Conservation (phyloP, 2,797 vertebrate species). For the Aplochiton taeniatus region DNA sequence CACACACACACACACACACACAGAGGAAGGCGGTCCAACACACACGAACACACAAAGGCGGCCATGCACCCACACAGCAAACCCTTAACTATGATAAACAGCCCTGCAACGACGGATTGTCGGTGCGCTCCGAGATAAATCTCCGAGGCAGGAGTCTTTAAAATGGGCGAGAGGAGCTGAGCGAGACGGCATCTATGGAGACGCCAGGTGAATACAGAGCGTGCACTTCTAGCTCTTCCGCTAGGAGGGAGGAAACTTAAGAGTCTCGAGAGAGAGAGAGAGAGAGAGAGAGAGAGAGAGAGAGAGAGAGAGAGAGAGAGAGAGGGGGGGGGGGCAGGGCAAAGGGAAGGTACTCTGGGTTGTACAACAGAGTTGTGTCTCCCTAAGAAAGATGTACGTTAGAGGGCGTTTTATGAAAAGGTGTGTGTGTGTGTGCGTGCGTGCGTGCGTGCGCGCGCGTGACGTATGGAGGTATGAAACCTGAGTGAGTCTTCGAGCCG, state of each 20-base stretch:
- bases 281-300: too few relatives aligned
- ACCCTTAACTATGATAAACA: conserved; percentile 48
- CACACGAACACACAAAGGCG: conserved; percentile 28
- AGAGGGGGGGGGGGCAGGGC: too few relatives aligned
- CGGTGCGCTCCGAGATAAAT: conserved; percentile 43
- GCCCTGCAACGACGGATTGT: conserved; percentile 57
- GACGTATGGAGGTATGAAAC: conserved; percentile 17
- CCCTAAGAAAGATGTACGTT: neutral
- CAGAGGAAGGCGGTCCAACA: conserved; percentile 31
- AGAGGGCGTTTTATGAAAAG: neutral
- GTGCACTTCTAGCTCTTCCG: conserved; percentile 16
- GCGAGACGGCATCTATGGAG: conserved; percentile 45
- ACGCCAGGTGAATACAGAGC: conserved; percentile 38
- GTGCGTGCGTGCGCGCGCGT: neutral
- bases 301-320: too few relatives aligned
- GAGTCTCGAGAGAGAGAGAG: too few relatives aligned
- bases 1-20: conserved; percentile 8
- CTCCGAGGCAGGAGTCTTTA: conserved; percentile 47
- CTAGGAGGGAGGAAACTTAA: too few relatives aligned
- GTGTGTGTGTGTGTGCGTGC: conserved; percentile 2
- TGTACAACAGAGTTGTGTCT: conserved; percentile 12
- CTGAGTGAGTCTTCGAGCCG: conserved; percentile 19
- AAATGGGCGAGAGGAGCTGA: conserved; percentile 39
- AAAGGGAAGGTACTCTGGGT: too few relatives aligned
- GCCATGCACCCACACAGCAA: neutral